Evolutionary conservation across 2,888 invertebrate species (phyloP).

Genomic region (Troides helena): DNA sequence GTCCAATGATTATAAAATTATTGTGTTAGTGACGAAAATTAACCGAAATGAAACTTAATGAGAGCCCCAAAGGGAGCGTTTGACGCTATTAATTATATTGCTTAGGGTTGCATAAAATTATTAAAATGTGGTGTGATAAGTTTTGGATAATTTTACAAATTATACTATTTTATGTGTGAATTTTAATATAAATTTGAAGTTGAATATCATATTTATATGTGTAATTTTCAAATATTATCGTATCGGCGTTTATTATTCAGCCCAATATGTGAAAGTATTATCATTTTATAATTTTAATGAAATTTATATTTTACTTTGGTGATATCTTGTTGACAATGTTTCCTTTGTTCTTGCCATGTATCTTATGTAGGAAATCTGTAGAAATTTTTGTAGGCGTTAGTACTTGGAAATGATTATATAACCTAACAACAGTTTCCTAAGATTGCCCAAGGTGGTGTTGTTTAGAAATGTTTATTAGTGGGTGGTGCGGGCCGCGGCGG

Average conservation of each 20-base stretch:
- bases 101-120: conserved; percentile 79
- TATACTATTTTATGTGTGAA: conserved; percentile 79
- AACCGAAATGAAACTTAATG: conserved; percentile 75
- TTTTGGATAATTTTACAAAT: conserved; percentile 81
- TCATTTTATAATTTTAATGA: conserved; percentile 51
- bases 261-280: conserved; percentile 58
- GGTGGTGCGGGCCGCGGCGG: conserved; percentile 57
- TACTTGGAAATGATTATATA: conserved; percentile 75
- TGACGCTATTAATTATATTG: conserved; percentile 78
- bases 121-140: conserved; percentile 79
- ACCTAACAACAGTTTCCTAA: conserved; percentile 65
- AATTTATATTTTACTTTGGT: conserved; percentile 52
- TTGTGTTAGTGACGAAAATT: conserved; percentile 78
- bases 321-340: conserved; percentile 66
- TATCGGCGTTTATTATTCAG: conserved; percentile 39
- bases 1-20: conserved; percentile 77
- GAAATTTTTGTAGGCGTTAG: conserved; percentile 72
- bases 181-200: conserved; percentile 73
- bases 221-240: conserved; percentile 57
- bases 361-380: conserved; percentile 75
- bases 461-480: conserved; percentile 73
- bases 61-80: conserved; percentile 79
- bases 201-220: conserved; percentile 55
- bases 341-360: conserved; percentile 78
- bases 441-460: conserved; percentile 73